Evolutionary conservation across 2,888 invertebrate genomes (phyloP), one percentile per base, ranked within the genome.

Genomic region (Caenorhabditis sp.): DNA sequence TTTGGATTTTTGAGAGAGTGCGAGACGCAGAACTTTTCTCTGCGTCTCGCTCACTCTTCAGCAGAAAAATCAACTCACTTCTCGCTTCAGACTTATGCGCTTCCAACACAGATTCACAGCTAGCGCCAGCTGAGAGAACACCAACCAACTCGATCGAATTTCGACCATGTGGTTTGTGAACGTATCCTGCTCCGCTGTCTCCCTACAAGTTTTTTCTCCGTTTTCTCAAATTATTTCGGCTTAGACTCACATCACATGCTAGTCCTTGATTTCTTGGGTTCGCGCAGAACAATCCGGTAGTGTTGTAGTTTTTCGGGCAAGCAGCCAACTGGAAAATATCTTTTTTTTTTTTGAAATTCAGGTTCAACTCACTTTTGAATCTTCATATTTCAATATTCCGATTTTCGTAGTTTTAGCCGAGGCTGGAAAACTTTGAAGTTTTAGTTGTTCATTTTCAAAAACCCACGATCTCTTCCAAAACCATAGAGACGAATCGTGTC

Each of bases 381-480:
- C 4, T 36, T 36, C 36, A 49, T 31, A 57, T 24, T 21, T 70
- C 62, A 54, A 66, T 43, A 36, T 62, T 63, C 14, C 66, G 63
- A 19, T 58, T 61, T 1, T 61, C 58, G 19, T 59, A 21, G 19
- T 23, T 3, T 17, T 60, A 50, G 31, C 60, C 27, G 17, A 49
- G 26, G 0, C 49, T 61, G 57, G 19, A 31, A 63, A 55, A 4
- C 17, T 23, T 14, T 55, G 6, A 37, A 37, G 3, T 14, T 57
- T 1, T 3, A 10, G 19, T 27, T 26, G 27, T 14, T 19, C 24
- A 14, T 21, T 21, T 24, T n/a, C 17, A n/a, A 54, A 19, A 12
- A 58, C 70, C 53, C 36, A 70, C 66, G 66, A 65, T 72, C 67
- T 65, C 68, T 65, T 55, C 72, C 72, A 37, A 50, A 72, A 10